Base-by-base conservation (phyloP, 2,113 vertebrate species). In the Pluvianellus socialis region DNA sequence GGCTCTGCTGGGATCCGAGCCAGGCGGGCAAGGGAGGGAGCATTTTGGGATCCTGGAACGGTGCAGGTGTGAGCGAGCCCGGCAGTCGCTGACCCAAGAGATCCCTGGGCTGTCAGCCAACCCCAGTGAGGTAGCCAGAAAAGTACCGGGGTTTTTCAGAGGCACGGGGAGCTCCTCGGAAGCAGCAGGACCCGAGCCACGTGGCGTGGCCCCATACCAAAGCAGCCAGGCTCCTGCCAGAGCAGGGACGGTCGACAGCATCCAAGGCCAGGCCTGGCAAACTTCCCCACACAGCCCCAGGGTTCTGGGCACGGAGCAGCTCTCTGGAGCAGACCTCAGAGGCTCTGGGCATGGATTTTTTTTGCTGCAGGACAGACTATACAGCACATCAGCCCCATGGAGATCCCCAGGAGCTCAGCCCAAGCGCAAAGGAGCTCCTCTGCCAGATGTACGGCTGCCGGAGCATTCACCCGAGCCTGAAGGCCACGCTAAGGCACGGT, bases 11-110 rank as follows among this genome's bases (percentile, higher is more conserved):
- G 86, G 94, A 96, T 30, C 3, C 0, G 3, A 73, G 91, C 92
- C 94, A 90, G 88, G 74, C 4, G 2, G 56, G 67, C 0, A 26
- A 49, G 16, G 67, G 49, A 93, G 23, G 65, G 55, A 68, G 30
- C 0, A 0, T 81, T 94, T 75, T 1, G 30, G 76, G 86, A 86
- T 73, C 53, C 71, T 6, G 30, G 76, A 87, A 68, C 3, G 0
- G 26, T 9, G 80, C 79, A 91, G 91, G 94, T 91, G 67, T 20
- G 72, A 88, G 88, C 0, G 26, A 96, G 61, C 73, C 73, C 0
- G 0, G 56, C 79, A 68, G 67, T 23, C 94, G 44, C 62, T 55
- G 58, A 89, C 86, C 72, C 86, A 44, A 76, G 90, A 76, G 68
- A 92, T 77, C 45, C 59, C 63, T 1, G 3, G 90, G 95, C 87